A percentile compares a stretch with the other conserved stretches of the same genome.
These are phyloP conservation scores for Anguilla rostrata DNA, from an alignment of 2,113 vertebrate species.

Conservation along the genomic window DNA sequence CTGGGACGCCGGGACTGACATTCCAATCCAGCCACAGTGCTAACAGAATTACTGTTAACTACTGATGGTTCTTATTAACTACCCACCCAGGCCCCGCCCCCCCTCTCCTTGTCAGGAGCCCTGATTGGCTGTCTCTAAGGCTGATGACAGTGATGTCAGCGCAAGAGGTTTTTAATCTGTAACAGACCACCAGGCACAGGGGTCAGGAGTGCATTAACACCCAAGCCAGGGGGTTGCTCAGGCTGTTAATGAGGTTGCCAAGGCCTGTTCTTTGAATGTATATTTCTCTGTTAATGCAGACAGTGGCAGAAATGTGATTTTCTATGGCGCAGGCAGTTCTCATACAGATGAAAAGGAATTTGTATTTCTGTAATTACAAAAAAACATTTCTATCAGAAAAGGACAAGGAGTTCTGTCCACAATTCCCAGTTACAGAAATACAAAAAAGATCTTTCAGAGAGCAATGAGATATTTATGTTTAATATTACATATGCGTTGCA, in stretches of 20 bases:
- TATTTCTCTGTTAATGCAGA: neutral
- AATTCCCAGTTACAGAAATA: neutral
- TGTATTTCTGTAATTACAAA: neutral
- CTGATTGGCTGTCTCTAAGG: constrained; percentile 27
- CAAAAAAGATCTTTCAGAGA: neutral
- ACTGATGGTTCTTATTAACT: constrained; percentile 57
- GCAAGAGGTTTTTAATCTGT: constrained; percentile 37
- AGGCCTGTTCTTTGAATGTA: neutral
- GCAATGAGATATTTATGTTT: neutral
- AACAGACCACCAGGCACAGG: constrained; percentile 42
- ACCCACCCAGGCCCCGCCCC: neutral
- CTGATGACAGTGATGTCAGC: constrained; percentile 49
- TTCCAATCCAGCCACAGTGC: constrained; percentile 45
- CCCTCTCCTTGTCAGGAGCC: constrained; percentile 11
- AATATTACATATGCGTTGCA: constrained; percentile 9
- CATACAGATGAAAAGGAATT: neutral
- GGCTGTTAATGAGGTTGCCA: neutral
- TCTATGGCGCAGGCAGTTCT: neutral
- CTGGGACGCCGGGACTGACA: constrained; percentile 50
- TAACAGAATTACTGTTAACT: constrained; percentile 57
- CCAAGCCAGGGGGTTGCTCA: neutral
- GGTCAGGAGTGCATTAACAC: constrained; percentile 9
- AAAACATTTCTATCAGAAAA: neutral
- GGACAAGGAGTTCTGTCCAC: neutral
- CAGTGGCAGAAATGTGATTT: neutral